Percentiles rank a stretch among this genome's conserved stretches.
Evolutionary conservation across 1,140 invertebrate species (phyloP).

Genomic region (Calliopsis andreniformis): DNA sequence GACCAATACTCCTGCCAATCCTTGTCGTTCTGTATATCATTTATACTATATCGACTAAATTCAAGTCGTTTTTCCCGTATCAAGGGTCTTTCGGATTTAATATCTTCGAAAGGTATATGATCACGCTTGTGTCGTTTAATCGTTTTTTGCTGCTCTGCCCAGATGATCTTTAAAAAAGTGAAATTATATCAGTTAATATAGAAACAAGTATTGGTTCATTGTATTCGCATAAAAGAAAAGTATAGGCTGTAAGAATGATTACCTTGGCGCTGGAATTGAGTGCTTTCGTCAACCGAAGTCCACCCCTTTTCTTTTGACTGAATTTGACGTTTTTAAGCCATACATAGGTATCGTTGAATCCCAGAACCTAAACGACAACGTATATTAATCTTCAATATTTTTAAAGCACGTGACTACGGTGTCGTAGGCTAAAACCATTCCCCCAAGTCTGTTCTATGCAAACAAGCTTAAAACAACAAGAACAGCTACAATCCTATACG

Average conservation of each 20-base stretch:
- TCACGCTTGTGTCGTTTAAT: slow-evolving; percentile 83
- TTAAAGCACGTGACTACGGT: slow-evolving; percentile 7
- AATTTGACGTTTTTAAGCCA: slow-evolving; percentile 80
- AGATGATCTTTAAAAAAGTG: slow-evolving; percentile 82
- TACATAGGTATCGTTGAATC: slow-evolving; percentile 83
- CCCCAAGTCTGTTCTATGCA: neutral
- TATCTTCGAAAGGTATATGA: slow-evolving; percentile 70
- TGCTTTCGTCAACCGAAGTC: slow-evolving; percentile 60
- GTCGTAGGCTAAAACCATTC: neutral
- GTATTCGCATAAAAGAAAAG: too few species aligned
- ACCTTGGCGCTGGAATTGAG: slow-evolving; percentile 78
- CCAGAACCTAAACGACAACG: slow-evolving; percentile 78
- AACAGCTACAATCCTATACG: neutral
- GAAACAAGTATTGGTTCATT: neutral
- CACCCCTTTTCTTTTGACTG: slow-evolving; percentile 73
- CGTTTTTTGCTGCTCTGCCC: slow-evolving; percentile 86
- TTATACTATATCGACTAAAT: slow-evolving; percentile 28
- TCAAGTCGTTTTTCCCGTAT: slow-evolving; percentile 70
- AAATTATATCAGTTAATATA: slow-evolving; percentile 18
- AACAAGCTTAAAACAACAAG: neutral
- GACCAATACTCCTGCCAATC: neutral
- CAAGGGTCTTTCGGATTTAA: slow-evolving; percentile 69
- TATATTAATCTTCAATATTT: slow-evolving; percentile 16
- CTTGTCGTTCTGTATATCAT: neutral
- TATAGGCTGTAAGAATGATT: slow-evolving; percentile 32